Evolutionary conservation across 2,113 vertebrate species (phyloP).

Genomic region (Pachycephala philippinensis): DNA sequence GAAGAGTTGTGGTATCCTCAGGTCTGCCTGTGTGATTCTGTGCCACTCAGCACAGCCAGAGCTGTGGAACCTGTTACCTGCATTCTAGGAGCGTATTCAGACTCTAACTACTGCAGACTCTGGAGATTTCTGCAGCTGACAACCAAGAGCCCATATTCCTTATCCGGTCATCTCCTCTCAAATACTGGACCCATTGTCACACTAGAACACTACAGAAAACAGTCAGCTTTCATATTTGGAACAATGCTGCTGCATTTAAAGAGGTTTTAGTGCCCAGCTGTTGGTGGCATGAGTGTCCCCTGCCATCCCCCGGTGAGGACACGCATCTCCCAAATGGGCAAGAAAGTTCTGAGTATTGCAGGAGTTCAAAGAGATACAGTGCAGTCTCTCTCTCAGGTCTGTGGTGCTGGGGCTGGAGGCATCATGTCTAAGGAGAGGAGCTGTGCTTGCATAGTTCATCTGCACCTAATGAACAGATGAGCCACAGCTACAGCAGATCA

Average conservation of each 20-base stretch:
- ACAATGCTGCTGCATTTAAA: background rate
- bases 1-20: background rate
- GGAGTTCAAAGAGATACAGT: background rate
- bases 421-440: background rate
- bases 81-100: background rate
- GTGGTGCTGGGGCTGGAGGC: background rate
- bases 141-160: background rate
- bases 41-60: background rate
- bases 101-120: background rate
- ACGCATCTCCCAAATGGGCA: background rate
- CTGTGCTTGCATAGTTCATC: background rate
- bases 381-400: background rate
- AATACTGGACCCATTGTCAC: background rate
- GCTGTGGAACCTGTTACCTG: background rate
- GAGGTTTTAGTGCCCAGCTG: background rate
- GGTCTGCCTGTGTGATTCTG: background rate
- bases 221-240: background rate
- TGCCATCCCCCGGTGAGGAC: slow-evolving; percentile 40
- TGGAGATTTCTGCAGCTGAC: background rate
- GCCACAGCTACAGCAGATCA: background rate
- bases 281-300: background rate
- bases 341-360: background rate
- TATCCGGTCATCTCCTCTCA: background rate
- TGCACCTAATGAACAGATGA: background rate
- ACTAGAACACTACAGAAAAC: background rate